phyloP scores from a whole-genome alignment of 2,113 vertebrate species.

The Alouatta palliata region DNA sequence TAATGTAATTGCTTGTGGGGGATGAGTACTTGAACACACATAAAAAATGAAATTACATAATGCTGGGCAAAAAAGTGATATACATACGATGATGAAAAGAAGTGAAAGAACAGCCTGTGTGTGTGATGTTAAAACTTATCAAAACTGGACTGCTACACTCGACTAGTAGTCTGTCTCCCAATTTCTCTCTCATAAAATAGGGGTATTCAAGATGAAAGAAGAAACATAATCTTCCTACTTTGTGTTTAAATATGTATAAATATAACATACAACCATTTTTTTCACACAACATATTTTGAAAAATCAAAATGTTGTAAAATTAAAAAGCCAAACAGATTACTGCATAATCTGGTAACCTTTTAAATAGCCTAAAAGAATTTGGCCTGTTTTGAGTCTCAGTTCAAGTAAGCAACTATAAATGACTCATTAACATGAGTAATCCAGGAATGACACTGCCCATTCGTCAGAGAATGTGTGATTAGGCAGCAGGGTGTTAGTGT shows the following conservation, averaged over 20 bases:
- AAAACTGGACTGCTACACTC: neutral
- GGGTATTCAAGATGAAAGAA: neutral
- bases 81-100: neutral
- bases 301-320: neutral
- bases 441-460: neutral
- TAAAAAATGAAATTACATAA: neutral
- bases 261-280: neutral
- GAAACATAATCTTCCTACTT: neutral
- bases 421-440: neutral
- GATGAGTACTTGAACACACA: conserved; percentile 32
- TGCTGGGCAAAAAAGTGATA: neutral
- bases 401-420: neutral
- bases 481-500: neutral
- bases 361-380: neutral
- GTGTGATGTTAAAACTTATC: neutral
- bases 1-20: conserved; percentile 51
- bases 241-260: neutral
- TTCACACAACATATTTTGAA: neutral
- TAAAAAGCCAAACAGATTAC: neutral
- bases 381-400: neutral
- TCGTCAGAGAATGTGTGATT: neutral
- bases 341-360: neutral
- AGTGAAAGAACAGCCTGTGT: neutral
- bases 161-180: fast-evolving
- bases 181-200: neutral